Percentiles rank a stretch among this genome's conserved stretches.
phyloP scores from a whole-genome alignment of 2,797 vertebrate genomes.

The Perdix hodgsoniae region DNA sequence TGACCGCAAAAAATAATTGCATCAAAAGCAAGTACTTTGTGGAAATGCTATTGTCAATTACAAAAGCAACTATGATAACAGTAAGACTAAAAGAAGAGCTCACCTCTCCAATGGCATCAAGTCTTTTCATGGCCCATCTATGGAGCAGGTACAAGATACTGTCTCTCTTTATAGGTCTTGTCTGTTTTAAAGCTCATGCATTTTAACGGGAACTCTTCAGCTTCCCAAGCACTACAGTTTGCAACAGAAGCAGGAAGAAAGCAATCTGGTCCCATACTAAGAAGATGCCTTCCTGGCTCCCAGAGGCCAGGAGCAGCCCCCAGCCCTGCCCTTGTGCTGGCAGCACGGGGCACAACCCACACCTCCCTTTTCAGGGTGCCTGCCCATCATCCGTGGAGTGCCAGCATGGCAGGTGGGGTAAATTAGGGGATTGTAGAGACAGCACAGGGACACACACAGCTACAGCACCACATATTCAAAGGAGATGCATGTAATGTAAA shows the following conservation, averaged over 20 bases:
- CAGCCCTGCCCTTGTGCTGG: not conserved
- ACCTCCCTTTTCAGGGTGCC: not conserved
- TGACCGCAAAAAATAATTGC: not conserved
- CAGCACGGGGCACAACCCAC: not conserved
- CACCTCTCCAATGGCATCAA: not conserved
- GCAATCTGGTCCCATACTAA: rapidly evolving
- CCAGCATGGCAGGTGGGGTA: too few relatives aligned
- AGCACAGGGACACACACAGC: not conserved
- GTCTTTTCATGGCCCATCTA: rapidly evolving
- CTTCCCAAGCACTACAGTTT: not conserved
- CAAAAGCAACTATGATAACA: not conserved
- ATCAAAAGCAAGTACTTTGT: not conserved
- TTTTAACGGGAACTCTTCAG: not conserved
- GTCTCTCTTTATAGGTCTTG: not conserved
- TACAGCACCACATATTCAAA: not conserved
- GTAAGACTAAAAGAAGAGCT: not conserved
- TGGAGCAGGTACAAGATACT: not conserved
- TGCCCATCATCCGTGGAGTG: not conserved
- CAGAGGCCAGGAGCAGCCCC: not conserved
- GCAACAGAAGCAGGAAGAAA: not conserved
- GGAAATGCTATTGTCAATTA: not conserved
- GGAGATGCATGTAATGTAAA: not conserved
- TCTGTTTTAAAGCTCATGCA: not conserved
- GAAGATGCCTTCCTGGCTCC: not conserved
- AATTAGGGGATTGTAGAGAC: rapidly evolving